Evolutionary conservation across 2,797 vertebrate species (phyloP).

Genomic region (Danio albolineatus): DNA sequence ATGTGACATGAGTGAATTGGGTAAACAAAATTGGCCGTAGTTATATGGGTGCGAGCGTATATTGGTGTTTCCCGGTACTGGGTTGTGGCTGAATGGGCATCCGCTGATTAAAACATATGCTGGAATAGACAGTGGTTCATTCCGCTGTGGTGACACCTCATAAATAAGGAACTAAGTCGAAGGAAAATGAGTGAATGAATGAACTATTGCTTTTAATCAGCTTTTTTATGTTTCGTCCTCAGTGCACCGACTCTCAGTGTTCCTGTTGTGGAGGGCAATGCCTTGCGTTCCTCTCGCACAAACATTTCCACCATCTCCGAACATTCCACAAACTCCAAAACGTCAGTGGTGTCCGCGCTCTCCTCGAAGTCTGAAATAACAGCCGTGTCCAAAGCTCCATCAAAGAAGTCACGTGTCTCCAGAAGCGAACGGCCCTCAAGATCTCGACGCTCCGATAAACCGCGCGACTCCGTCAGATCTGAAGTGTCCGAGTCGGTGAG

Average conservation of each 20-base stretch:
- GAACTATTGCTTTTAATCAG: no score
- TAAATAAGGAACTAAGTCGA: no score
- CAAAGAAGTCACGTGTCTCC: constrained; percentile 48
- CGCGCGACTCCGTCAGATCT: not conserved
- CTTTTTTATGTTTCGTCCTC: constrained; percentile 18
- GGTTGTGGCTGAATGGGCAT: no score
- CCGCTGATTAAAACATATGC: no score
- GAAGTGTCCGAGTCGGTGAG: constrained; percentile 37
- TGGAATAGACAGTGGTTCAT: no score
- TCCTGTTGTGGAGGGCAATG: constrained; percentile 25
- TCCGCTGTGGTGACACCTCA: no score
- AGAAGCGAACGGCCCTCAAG: constrained; percentile 53
- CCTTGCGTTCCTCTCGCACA: constrained; percentile 56
- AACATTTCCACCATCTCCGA: constrained; percentile 64
- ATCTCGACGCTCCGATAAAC: constrained; percentile 3
- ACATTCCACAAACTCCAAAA: constrained; percentile 68
- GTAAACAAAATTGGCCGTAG: not conserved
- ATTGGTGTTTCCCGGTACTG: no score
- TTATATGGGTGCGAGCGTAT: not conserved
- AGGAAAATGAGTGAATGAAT: no score
- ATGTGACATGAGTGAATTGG: no score
- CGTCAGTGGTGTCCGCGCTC: constrained; percentile 69
- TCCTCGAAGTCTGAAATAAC: constrained; percentile 65
- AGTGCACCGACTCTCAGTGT: constrained; percentile 13
- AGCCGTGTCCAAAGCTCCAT: constrained; percentile 65